These are phyloP conservation scores for Chydorus sphaericus DNA, from an alignment of 2,888 invertebrate genomes.

Conservation along the genomic window DNA sequence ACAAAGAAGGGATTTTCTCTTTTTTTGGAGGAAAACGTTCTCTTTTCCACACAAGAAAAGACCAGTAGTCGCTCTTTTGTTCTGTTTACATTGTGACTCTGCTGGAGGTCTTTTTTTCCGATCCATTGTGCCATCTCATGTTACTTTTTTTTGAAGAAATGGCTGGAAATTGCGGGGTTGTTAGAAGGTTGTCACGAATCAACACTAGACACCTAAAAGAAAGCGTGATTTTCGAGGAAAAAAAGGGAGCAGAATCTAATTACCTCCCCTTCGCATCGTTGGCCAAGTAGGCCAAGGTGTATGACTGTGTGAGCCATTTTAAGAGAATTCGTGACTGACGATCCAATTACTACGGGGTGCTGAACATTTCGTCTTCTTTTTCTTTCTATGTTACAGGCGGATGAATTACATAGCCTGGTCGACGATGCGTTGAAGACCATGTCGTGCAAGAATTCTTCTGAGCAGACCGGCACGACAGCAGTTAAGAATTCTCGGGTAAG, in stretches of 20 bases:
- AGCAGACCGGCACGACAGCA: neutral
- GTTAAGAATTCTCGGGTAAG: neutral
- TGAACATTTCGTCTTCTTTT: neutral
- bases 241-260: no score
- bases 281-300: neutral
- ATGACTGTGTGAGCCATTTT: neutral
- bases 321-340: neutral
- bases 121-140: neutral
- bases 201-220: no score
- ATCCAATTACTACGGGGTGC: neutral
- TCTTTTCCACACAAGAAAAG: neutral
- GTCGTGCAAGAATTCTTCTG: neutral
- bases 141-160: neutral
- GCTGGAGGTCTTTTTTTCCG: neutral
- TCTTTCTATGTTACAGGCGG: conserved; percentile 3
- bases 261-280: neutral
- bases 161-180: no score
- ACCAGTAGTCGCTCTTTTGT: neutral
- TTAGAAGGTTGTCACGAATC: no score
- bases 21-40: no score
- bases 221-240: no score
- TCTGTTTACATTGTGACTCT: conserved; percentile 1
- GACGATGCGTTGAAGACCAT: neutral
- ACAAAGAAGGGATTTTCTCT: neutral
- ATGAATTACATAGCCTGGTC: neutral